Conservation (phyloP, 2,113 vertebrate species). For the Cariama cristata region DNA sequence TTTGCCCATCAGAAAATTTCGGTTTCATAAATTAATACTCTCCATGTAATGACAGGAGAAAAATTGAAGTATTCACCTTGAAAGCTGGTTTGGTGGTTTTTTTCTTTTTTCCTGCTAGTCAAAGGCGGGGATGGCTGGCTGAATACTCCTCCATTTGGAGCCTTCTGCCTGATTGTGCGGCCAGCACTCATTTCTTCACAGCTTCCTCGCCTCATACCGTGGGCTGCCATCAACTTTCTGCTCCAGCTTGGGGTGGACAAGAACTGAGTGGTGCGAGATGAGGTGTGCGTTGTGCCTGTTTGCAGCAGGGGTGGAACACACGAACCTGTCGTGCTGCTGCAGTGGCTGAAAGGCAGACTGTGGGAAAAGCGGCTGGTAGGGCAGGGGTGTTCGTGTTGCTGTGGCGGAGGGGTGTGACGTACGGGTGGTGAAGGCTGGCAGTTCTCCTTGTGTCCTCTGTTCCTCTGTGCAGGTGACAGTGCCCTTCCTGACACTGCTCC, state of each 20-base stretch:
- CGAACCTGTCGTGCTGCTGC: background rate
- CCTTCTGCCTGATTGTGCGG: background rate
- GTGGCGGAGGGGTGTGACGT: background rate
- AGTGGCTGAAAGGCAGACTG: background rate
- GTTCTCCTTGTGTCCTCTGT: background rate
- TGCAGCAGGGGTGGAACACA: background rate
- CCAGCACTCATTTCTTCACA: background rate
- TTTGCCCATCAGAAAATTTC: background rate
- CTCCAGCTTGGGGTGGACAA: background rate
- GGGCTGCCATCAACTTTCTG: background rate
- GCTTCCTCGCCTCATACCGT: fast-evolving
- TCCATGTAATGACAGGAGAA: background rate
- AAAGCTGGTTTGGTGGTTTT: background rate
- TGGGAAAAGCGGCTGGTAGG: background rate
- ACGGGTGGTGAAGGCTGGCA: background rate
- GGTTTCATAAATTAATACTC: background rate
- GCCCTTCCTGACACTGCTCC: fast-evolving
- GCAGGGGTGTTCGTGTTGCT: background rate
- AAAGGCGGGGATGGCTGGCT: background rate
- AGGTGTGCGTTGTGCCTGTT: background rate
- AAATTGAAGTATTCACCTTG: background rate
- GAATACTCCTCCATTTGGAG: background rate
- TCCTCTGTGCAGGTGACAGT: background rate
- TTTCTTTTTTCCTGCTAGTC: background rate
- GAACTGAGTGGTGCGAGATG: background rate